These are phyloP conservation scores for Scortum barcoo DNA, from an alignment of 2,113 vertebrate species.

Conservation along the genomic window DNA sequence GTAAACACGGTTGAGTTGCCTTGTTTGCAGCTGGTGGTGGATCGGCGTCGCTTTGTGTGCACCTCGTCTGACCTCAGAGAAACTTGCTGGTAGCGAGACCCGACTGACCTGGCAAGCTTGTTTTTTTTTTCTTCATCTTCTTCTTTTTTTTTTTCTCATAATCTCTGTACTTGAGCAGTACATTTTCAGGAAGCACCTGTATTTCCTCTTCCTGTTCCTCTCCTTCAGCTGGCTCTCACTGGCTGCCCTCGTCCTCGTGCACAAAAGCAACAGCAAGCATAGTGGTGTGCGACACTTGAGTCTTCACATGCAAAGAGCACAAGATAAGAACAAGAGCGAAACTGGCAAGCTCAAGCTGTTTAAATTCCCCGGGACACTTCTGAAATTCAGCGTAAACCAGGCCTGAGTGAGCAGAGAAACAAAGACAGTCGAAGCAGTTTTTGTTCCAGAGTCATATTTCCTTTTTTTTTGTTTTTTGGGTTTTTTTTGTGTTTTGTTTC, in stretches of 20 bases:
- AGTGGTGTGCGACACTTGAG: conserved; percentile 51
- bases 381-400: conserved; percentile 48
- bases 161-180: neutral
- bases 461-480: conserved; percentile 8
- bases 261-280: conserved; percentile 45
- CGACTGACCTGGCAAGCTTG: neutral
- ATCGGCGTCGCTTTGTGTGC: conserved; percentile 23
- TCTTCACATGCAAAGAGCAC: conserved; percentile 69
- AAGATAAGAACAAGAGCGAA: conserved; percentile 58
- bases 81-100: conserved; percentile 37
- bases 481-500: too few species aligned
- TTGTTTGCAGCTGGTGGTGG: conserved; percentile 60
- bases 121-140: neutral
- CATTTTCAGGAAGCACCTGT: conserved; percentile 70
- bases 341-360: conserved; percentile 55
- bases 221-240: conserved; percentile 22
- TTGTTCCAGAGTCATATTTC: conserved; percentile 67
- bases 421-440: conserved; percentile 61
- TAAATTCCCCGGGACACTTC: conserved; percentile 30
- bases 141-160: neutral
- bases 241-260: conserved; percentile 22
- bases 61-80: conserved; percentile 31
- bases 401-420: conserved; percentile 68
- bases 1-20: conserved; percentile 32
- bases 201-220: conserved; percentile 67